Conservation (phyloP, 2,797 vertebrate species). For the Pangasius mekongensis region DNA sequence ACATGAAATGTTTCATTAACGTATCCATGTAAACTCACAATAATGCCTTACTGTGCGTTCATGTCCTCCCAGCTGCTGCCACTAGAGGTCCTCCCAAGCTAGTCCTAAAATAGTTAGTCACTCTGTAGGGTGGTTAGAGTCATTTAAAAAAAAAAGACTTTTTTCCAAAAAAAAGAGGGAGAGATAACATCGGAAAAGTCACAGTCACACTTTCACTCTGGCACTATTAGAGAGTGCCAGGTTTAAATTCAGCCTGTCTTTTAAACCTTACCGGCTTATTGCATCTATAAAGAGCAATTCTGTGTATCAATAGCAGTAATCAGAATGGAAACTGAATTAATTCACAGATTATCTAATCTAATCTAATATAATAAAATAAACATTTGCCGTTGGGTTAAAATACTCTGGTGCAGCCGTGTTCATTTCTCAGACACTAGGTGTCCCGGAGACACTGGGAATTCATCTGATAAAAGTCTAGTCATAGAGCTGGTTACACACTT, state of each 20-base stretch:
- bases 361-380: neutral
- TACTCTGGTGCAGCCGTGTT: neutral
- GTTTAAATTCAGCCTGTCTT: neutral
- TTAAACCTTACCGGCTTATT: neutral
- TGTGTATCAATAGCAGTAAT: neutral
- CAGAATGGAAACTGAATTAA: neutral
- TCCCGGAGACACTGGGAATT: neutral
- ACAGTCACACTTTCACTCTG: neutral
- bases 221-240: too few relatives aligned
- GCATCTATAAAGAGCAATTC: neutral
- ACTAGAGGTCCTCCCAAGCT: neutral
- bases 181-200: neutral
- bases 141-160: neutral
- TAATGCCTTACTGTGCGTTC: neutral
- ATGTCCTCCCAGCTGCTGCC: slow-evolving; percentile 3
- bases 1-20: neutral
- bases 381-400: neutral
- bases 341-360: neutral
- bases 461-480: neutral
- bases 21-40: too few relatives aligned
- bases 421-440: slow-evolving; percentile 13
- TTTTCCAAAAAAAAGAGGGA: too few relatives aligned
- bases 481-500: neutral
- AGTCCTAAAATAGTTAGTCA: neutral
- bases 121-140: neutral